Evolutionary conservation across 1,140 invertebrate species (phyloP).

Genomic region (Drepana arcuata): DNA sequence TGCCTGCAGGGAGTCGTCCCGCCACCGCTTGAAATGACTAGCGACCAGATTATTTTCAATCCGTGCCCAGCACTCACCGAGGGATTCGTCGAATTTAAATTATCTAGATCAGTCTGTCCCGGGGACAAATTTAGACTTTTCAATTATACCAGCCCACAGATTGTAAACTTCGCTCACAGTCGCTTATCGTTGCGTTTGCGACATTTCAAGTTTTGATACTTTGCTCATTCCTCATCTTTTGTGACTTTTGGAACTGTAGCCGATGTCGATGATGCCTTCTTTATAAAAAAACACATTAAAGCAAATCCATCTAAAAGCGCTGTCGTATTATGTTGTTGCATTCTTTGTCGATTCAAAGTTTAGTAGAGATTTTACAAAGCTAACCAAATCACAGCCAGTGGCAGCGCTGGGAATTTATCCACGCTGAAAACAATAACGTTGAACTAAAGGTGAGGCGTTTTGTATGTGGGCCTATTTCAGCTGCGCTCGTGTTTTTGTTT

Average conservation of each 20-base stretch:
- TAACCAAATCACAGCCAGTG: too few relatives aligned
- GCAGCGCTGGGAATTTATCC: too few relatives aligned
- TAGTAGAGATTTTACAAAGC: too few relatives aligned
- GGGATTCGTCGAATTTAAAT: conserved; percentile 54
- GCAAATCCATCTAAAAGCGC: background rate
- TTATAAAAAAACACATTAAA: too few relatives aligned
- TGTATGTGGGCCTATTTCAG: conserved; percentile 33
- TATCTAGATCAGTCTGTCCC: conserved; percentile 39
- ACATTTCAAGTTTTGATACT: too few relatives aligned
- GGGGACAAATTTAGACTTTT: conserved; percentile 37
- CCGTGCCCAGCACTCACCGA: conserved; percentile 24
- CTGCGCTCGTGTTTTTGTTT: conserved; percentile 44
- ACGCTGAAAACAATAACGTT: conserved; percentile 23
- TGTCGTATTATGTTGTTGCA: conserved; percentile 1
- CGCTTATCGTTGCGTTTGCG: too few relatives aligned
- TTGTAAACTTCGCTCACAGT: conserved; percentile 24
- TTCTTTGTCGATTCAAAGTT: too few relatives aligned
- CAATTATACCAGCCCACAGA: conserved; percentile 40
- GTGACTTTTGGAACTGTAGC: too few relatives aligned
- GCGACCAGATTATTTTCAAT: conserved; percentile 44
- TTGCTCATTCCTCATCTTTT: too few relatives aligned
- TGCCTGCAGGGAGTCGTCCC: too few relatives aligned
- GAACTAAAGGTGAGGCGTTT: conserved; percentile 19
- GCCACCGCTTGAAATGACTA: conserved; percentile 51
- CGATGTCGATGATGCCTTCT: too few relatives aligned